A percentile compares a stretch with the other conserved stretches of the same genome.
Conservation (phyloP, 2,888 invertebrate genomes). For the Agrochola circellaris region DNA sequence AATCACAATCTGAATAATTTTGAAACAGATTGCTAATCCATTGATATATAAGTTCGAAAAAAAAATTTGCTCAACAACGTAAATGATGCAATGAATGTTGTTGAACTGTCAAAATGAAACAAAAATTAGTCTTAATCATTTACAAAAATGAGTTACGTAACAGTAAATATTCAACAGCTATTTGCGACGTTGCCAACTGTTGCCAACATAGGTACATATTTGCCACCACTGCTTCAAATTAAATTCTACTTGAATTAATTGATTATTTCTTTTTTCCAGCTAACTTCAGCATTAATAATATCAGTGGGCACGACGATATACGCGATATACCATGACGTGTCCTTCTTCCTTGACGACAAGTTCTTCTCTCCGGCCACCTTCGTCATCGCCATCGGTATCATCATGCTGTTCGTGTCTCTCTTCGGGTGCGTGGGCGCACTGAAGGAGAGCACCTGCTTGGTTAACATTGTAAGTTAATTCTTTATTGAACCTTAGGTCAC, state of each 20-base stretch:
- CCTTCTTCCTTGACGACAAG: constrained; percentile 94
- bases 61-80: too few relatives aligned
- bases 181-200: too few relatives aligned
- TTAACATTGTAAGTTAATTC: constrained; percentile 90
- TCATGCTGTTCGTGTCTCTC: constrained; percentile 96
- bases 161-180: too few relatives aligned
- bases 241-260: neutral
- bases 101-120: too few relatives aligned
- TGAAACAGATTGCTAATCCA: too few relatives aligned
- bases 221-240: too few relatives aligned
- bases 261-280: constrained; percentile 84
- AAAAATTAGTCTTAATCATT: too few relatives aligned
- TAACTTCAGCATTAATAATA: constrained; percentile 93
- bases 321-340: constrained; percentile 93
- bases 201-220: too few relatives aligned
- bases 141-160: too few relatives aligned
- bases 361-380: constrained; percentile 95
- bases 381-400: constrained; percentile 95
- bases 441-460: constrained; percentile 95
- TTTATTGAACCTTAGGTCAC: neutral
- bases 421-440: constrained; percentile 98
- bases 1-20: too few relatives aligned
- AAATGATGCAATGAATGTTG: too few relatives aligned
- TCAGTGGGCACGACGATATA: constrained; percentile 93
- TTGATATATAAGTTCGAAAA: too few relatives aligned